Evolutionary conservation across 2,888 invertebrate genomes (phyloP), one percentile per base, ranked within the genome.

Genomic region (Ditula angustiorana): DNA sequence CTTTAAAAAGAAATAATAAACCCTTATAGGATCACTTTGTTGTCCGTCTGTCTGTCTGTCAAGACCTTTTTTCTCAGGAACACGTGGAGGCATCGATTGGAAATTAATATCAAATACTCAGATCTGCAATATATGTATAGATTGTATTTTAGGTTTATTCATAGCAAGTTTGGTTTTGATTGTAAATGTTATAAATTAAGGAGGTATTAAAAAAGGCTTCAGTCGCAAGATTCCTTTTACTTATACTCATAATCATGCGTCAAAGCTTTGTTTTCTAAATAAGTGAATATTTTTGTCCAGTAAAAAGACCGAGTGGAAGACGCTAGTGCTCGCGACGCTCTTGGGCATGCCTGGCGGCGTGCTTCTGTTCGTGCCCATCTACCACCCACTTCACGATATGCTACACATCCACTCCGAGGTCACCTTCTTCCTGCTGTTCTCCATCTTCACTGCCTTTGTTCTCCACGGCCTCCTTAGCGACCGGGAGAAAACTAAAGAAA

Each of bases 381-480:
- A 97, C 85, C 97, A 97, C 75, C 95, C 96, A 0, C 90, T 97
- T 0, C 97, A 97, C 79, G 97, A 97, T 78, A 80, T 93, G 11
- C 91, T 85, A 70, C 88, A 94, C 16, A 92, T 97, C 33, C 96
- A 96, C 81, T 94, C 96, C 0, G 96, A 96, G 90, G 94, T 96
- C 21, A 95, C 96, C 3, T 95, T 95, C 76, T 94, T 96, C 80
- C 81, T 95, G 28, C 85, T 96, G 16, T 93, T 96, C 50, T 78
- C 94, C 0, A 81, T 95, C 35, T 96, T 94, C 76, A 84, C 93
- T 0, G 78, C 93, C 1, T 86, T 96, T 50, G 88, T 94, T 8
- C 93, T 96, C 89, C 83, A 88, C 19, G 95, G 95, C 5, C 94
- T 96, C 66, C 75, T 96, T 16, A 86, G 77, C 47, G 80, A 87